Evolutionary conservation across 1,140 invertebrate genomes (phyloP), one percentile per base, ranked within the genome.

Genomic region (Aphaenogaster ashmeadi): DNA sequence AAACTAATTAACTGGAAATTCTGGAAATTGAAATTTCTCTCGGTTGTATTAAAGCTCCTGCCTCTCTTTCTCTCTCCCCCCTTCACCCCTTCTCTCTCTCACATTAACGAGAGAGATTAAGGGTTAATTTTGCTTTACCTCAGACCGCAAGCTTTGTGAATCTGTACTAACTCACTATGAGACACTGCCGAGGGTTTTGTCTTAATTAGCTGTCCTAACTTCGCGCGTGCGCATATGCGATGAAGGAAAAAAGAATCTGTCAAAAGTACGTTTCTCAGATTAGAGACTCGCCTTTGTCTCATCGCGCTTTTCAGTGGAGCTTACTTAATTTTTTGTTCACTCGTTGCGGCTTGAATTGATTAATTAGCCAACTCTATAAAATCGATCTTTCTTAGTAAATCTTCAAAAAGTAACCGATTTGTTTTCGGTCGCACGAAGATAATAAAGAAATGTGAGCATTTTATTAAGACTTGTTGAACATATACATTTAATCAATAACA

Each of bases 151-250:
- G 54, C 69, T 84, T 75, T 60, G 41, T 38, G 41, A 62, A 27
- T 74, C 27, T 44, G 52, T 62, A 47, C n/a, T 47, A 84, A 75
- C 41, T 74, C 56, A 47, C 27, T n/a, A 21, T 18, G 27, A 83
- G 38, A 58, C 18, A 72, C 6, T 54, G 21, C 18, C 15, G 0
- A 13, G 74, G 75, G 54, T 89, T 86, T 89, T 74, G 52, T 54
- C 87, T 89, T 88, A 79, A 89, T 88, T 89, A 88, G 38, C n/a
- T 36, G 41, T 7, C 47, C n/a, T 79, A 75, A 83, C 50, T 83
- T 83, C 18, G 18, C 38, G 54, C 15, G 15, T 9, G 27, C 2
- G 67, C 77, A 47, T 11, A 33, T 36, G 0, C 50, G 21, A 38
- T 9, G 9, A 41, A 3, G 7, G 33, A 11, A 38, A 56, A 36